These are phyloP conservation scores for Catamblyrhynchus diadema DNA, from an alignment of 2,797 vertebrate species.

Conservation along the genomic window DNA sequence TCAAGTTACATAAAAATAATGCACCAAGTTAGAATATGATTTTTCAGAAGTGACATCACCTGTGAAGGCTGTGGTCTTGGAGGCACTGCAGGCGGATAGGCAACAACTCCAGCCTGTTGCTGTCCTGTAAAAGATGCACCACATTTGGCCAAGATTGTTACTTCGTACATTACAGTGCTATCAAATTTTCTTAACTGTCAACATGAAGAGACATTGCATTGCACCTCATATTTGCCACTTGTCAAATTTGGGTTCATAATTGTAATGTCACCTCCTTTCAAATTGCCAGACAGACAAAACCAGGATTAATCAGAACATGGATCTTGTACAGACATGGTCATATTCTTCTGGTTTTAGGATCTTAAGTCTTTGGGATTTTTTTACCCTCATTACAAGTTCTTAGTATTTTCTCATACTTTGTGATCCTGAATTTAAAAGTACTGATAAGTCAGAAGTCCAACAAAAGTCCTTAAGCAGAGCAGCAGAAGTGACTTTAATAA, in stretches of 20 bases:
- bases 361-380: not conserved
- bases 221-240: not conserved
- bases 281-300: not conserved
- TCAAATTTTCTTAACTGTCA: not conserved
- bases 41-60: slow-evolving; percentile 71
- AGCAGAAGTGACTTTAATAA: not conserved
- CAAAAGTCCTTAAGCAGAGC: not conserved
- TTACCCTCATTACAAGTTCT: not conserved
- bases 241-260: not conserved
- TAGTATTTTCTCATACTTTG: not conserved
- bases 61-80: slow-evolving; percentile 94
- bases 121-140: slow-evolving; percentile 74
- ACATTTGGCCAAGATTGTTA: not conserved
- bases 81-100: slow-evolving; percentile 95
- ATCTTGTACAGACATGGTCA: not conserved
- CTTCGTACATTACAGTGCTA: not conserved
- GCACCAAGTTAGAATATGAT: not conserved
- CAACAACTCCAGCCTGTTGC: slow-evolving; percentile 83
- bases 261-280: not conserved
- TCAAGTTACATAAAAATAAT: not conserved
- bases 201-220: not conserved
- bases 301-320: not conserved
- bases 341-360: not conserved
- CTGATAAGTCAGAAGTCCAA: not conserved
- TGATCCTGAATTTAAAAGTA: not conserved